phyloP scores from a whole-genome alignment of 2,113 vertebrate genomes.

The Centropus unirufus region DNA sequence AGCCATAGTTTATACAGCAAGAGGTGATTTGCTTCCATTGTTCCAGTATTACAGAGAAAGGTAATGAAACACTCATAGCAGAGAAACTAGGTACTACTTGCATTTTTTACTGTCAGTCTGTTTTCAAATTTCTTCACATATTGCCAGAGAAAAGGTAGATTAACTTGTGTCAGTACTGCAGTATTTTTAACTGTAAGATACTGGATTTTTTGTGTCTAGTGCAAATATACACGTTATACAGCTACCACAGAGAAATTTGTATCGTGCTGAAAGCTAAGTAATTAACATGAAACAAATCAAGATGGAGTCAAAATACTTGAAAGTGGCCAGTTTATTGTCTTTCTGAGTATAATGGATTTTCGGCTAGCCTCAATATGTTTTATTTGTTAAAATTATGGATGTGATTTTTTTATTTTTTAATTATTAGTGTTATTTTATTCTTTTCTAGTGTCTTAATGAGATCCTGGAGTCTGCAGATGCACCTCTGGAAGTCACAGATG shows the following conservation, averaged over 20 bases:
- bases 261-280: background rate
- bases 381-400: background rate
- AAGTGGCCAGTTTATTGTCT: background rate
- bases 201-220: background rate
- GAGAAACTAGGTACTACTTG: background rate
- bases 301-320: background rate
- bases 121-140: background rate
- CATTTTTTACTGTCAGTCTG: background rate
- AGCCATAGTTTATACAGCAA: background rate
- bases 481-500: constrained; percentile 92
- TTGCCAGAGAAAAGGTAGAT: background rate
- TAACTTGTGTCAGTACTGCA: background rate
- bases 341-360: background rate
- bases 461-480: constrained; percentile 94
- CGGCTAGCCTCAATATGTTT: background rate
- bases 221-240: background rate
- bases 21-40: background rate
- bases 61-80: background rate
- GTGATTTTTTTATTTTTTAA: background rate
- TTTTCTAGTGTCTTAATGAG: constrained; percentile 91
- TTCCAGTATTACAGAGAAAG: background rate
- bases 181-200: background rate
- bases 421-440: background rate
- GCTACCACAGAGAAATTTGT: background rate
- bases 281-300: background rate